Percentiles rank a stretch among this genome's conserved stretches.
phyloP scores from a whole-genome alignment of 2,113 vertebrate species.

The Pteruthius melanotis region DNA sequence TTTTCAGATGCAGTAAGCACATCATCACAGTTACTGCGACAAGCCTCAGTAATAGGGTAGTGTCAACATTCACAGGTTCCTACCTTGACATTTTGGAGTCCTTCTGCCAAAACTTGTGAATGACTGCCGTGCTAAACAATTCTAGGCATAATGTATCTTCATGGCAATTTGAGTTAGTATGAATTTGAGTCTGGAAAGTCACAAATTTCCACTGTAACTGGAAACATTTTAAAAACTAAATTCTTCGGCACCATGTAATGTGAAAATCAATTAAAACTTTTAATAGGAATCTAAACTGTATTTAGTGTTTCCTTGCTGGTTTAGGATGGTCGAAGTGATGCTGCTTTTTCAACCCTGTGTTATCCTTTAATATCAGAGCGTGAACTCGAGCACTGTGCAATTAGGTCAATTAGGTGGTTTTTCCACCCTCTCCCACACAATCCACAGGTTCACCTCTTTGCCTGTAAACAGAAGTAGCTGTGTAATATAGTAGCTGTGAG shows the following conservation, averaged over 20 bases:
- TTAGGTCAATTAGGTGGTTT: not conserved
- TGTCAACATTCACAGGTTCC: not conserved
- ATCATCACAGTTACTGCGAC: not conserved
- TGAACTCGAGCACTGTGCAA: not conserved
- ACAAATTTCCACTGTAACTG: not conserved
- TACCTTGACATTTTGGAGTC: not conserved
- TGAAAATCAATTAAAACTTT: not conserved
- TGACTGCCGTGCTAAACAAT: not conserved
- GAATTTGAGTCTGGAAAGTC: not conserved
- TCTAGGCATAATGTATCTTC: not conserved
- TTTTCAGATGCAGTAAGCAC: not conserved
- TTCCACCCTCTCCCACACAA: not conserved
- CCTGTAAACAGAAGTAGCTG: not conserved
- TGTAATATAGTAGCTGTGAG: not conserved
- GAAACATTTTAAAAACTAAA: not conserved
- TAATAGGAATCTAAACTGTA: not conserved
- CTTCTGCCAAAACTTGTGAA: not conserved
- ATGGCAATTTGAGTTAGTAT: not conserved
- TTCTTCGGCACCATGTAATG: fast-evolving
- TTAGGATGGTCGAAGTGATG: not conserved
- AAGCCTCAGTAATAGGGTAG: not conserved
- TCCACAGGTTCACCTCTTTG: not conserved
- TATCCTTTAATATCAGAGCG: not conserved
- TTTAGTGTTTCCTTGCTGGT: not conserved
- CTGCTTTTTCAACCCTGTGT: not conserved